Evolutionary conservation across 2,113 vertebrate genomes (phyloP).

Genomic region (Gymnarchus niloticus): DNA sequence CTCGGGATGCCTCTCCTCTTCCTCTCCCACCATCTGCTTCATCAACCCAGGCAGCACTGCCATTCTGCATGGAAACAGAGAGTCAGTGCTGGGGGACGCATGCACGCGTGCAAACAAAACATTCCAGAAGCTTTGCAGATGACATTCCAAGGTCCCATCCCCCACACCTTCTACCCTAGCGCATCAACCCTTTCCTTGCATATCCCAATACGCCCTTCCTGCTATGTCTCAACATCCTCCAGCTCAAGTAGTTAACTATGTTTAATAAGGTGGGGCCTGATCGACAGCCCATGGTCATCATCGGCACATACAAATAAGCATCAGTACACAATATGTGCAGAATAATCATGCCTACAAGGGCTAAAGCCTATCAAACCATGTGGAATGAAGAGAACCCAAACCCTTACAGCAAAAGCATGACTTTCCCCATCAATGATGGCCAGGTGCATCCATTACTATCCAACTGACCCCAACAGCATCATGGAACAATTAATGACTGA

Average conservation of each 20-base stretch:
- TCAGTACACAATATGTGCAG: neutral
- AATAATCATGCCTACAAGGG: neutral
- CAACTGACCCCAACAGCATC: neutral
- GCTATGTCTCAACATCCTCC: neutral
- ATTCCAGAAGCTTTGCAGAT: constrained; percentile 9
- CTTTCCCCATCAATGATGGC: neutral
- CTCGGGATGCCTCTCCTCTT: constrained; percentile 84
- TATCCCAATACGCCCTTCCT: neutral
- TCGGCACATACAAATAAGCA: neutral
- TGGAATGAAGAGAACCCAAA: neutral
- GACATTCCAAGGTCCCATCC: neutral
- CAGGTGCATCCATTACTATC: neutral
- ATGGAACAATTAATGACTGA: neutral
- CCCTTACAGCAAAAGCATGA: neutral
- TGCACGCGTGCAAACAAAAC: neutral
- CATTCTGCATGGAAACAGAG: constrained; percentile 64
- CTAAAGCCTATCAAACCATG: neutral
- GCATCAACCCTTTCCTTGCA: neutral
- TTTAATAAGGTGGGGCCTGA: neutral
- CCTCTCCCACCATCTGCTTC: constrained; percentile 73
- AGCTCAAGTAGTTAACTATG: neutral
- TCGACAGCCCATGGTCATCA: neutral
- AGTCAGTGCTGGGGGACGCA: constrained; percentile 9
- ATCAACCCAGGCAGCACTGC: constrained; percentile 71
- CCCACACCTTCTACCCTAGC: neutral